These are phyloP conservation scores for Mustela lutreola DNA, from an alignment of 2,113 vertebrate species.

Conservation along the genomic window DNA sequence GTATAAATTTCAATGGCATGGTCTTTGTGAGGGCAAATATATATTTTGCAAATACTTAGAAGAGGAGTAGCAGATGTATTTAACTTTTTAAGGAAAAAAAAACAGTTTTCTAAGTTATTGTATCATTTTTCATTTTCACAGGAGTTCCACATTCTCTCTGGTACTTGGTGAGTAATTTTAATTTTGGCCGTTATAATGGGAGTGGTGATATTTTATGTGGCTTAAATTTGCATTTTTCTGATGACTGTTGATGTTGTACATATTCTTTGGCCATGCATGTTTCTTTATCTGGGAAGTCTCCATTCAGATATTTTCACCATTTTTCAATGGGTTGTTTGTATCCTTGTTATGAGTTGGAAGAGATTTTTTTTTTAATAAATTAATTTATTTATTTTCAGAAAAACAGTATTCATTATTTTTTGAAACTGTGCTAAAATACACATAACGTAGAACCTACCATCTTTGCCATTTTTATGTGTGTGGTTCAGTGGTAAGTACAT, in stretches of 20 bases:
- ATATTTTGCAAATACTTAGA: slow-evolving; percentile 40
- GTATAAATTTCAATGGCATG: background rate
- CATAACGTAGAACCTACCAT: background rate
- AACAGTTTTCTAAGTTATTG: background rate
- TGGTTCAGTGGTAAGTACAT: background rate
- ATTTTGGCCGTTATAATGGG: background rate
- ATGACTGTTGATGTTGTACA: background rate
- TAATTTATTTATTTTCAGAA: too few species aligned
- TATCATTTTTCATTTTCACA: background rate
- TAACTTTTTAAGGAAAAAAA: slow-evolving; percentile 3
- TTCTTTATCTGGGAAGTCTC: background rate
- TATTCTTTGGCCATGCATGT: background rate
- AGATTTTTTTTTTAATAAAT: too few species aligned
- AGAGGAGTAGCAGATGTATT: background rate
- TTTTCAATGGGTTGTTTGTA: background rate
- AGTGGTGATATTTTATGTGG: background rate
- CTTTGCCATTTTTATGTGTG: background rate
- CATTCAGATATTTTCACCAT: background rate
- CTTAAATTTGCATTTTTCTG: background rate
- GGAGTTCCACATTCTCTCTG: background rate
- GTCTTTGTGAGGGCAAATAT: background rate
- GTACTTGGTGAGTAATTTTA: background rate
- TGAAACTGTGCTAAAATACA: background rate
- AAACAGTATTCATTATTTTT: too few species aligned
- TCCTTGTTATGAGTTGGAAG: background rate